Conservation (phyloP, 2,888 invertebrate species). For the Habroteleia sp. region DNA sequence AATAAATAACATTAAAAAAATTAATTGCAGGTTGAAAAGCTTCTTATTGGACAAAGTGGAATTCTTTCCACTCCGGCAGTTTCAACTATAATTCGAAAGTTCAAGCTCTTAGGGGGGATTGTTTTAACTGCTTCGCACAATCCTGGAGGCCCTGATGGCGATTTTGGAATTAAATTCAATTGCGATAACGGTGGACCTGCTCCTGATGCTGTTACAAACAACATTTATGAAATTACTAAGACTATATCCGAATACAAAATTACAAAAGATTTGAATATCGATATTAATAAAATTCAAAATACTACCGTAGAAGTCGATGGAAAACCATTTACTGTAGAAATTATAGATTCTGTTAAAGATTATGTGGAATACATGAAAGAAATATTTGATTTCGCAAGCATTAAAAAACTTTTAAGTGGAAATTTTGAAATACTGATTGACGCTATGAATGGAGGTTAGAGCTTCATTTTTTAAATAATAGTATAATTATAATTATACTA, state of each 20-base stretch:
- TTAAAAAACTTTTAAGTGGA: slow-evolving; percentile 88
- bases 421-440: slow-evolving; percentile 93
- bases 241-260: slow-evolving; percentile 90
- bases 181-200: slow-evolving; percentile 98
- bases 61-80: slow-evolving; percentile 99
- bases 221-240: slow-evolving; percentile 91
- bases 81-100: slow-evolving; percentile 95
- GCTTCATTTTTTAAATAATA: no score
- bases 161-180: slow-evolving; percentile 99
- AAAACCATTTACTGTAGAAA: slow-evolving; percentile 89
- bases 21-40: slow-evolving; percentile 87
- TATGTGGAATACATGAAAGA: slow-evolving; percentile 96
- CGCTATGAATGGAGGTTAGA: slow-evolving; percentile 95
- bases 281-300: slow-evolving; percentile 86
- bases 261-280: slow-evolving; percentile 88
- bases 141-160: slow-evolving; percentile 97
- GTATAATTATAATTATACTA: no score
- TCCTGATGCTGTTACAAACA: slow-evolving; percentile 93
- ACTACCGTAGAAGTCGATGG: slow-evolving; percentile 85
- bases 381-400: slow-evolving; percentile 95
- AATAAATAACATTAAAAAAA: no score
- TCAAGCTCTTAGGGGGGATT: slow-evolving; percentile 94
- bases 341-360: slow-evolving; percentile 94
- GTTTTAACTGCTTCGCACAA: slow-evolving; percentile 99
- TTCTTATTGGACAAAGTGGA: slow-evolving; percentile 96